These are phyloP conservation scores for Drosophila melanica DNA, from an alignment of 1,140 invertebrate genomes.

Conservation along the genomic window DNA sequence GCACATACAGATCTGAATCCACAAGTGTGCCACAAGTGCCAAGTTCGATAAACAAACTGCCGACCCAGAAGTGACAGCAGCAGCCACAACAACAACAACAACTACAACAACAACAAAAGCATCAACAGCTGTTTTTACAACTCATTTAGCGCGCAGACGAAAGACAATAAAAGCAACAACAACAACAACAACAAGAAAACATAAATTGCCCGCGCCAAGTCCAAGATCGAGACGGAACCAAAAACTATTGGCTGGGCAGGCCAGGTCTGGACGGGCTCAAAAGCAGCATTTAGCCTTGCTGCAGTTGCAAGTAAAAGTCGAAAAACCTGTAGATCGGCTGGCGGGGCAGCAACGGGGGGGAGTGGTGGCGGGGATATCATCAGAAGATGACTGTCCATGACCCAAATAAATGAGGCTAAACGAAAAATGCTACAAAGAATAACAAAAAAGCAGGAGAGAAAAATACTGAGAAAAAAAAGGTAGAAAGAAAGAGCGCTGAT, in stretches of 20 bases:
- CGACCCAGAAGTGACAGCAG: conserved; percentile 29
- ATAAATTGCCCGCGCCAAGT: conserved; percentile 40
- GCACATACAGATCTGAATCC: conserved; percentile 33
- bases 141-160: conserved; percentile 42
- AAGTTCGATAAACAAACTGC: conserved; percentile 58
- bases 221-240: conserved; percentile 66
- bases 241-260: conserved; percentile 18
- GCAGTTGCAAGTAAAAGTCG: conserved; percentile 76
- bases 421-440: conserved; percentile 68
- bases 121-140: conserved; percentile 60
- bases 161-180: conserved; percentile 15
- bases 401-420: conserved; percentile 71
- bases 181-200: conserved; percentile 30
- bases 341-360: neutral
- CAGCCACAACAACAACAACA: conserved; percentile 18
- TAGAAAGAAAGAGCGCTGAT: neutral
- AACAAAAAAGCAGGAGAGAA: conserved; percentile 34
- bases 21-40: conserved; percentile 70
- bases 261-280: conserved; percentile 21
- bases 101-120: conserved; percentile 16
- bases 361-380: conserved; percentile 3
- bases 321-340: conserved; percentile 69
- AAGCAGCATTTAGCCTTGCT: conserved; percentile 39
- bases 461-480: conserved; percentile 9
- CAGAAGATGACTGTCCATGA: conserved; percentile 74